Percentiles rank a stretch among this genome's conserved stretches.
phyloP scores from a whole-genome alignment of 2,113 vertebrate species.

The Choloepus hoffmanni region DNA sequence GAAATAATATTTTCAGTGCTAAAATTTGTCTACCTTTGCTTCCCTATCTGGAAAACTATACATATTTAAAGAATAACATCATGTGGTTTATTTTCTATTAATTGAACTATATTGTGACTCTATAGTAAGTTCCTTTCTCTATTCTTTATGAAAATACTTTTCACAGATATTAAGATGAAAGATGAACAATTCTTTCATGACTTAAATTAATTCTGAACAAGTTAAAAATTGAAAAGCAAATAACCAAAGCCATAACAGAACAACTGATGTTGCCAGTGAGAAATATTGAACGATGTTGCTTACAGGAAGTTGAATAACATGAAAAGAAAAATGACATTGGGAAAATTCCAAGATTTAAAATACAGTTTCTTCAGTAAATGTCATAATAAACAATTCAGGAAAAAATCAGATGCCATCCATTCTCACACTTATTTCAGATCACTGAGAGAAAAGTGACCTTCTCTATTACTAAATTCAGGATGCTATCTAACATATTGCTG shows the following conservation, averaged over 20 bases:
- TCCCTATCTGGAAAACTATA: background rate
- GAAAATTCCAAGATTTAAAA: constrained; percentile 32
- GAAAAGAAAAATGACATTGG: constrained; percentile 14
- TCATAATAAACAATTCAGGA: constrained; percentile 48
- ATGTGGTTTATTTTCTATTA: constrained; percentile 26
- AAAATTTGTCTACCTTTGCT: background rate
- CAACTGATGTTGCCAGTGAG: background rate
- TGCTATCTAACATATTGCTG: background rate
- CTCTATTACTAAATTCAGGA: constrained; percentile 40
- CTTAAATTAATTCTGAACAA: constrained; percentile 34
- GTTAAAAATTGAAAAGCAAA: constrained; percentile 37
- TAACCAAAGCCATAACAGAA: constrained; percentile 6
- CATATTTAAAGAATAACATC: background rate
- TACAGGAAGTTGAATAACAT: background rate
- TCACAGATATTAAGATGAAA: background rate
- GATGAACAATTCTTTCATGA: background rate
- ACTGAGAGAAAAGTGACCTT: constrained; percentile 43
- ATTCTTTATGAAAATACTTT: background rate
- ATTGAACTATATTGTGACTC: background rate
- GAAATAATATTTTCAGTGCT: constrained; percentile 39
- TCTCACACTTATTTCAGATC: background rate
- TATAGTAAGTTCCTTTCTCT: background rate
- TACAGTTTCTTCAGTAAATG: constrained; percentile 56
- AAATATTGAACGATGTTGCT: constrained; percentile 42
- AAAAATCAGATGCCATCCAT: constrained; percentile 1